A percentile compares a stretch with the other conserved stretches of the same genome.
Evolutionary conservation across 2,888 invertebrate genomes (phyloP).

Genomic region (Cylloceria caligata): DNA sequence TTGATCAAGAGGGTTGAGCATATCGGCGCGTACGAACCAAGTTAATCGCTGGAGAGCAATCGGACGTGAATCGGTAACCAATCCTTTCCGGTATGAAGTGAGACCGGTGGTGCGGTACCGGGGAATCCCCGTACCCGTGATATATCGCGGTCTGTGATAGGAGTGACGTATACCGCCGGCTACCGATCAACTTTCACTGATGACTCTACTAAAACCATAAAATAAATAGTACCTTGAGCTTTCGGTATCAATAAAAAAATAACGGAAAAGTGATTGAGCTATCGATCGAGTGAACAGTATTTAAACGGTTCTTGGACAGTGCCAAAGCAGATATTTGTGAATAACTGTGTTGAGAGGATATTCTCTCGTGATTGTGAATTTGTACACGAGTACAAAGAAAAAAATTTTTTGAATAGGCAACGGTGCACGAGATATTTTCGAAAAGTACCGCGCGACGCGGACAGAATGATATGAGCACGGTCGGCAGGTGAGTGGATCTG

Average conservation of each 20-base stretch:
- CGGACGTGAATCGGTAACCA: neutral
- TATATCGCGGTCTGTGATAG: neutral
- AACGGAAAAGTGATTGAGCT: no score
- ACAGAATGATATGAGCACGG: constrained; percentile 84
- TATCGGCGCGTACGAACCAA: neutral
- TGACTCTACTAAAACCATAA: neutral
- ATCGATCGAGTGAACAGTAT: constrained; percentile 40
- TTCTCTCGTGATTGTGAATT: constrained; percentile 60
- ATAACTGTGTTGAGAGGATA: constrained; percentile 43
- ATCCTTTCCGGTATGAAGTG: constrained; percentile 12
- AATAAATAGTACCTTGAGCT: no score
- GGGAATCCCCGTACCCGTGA: constrained; percentile 9
- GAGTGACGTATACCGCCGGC: neutral
- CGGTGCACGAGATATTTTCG: constrained; percentile 39
- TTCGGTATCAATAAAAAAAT: no score
- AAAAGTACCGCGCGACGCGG: constrained; percentile 67
- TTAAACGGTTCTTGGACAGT: constrained; percentile 39
- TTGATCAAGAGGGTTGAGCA: no score
- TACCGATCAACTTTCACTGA: neutral
- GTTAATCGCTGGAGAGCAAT: neutral
- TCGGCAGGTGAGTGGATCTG: constrained; percentile 82
- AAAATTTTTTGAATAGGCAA: neutral
- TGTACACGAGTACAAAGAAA: neutral
- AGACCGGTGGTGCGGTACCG: neutral
- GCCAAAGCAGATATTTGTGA: constrained; percentile 55